phyloP scores from a whole-genome alignment of 2,113 vertebrate species.

The Anas platyrhynchos region DNA sequence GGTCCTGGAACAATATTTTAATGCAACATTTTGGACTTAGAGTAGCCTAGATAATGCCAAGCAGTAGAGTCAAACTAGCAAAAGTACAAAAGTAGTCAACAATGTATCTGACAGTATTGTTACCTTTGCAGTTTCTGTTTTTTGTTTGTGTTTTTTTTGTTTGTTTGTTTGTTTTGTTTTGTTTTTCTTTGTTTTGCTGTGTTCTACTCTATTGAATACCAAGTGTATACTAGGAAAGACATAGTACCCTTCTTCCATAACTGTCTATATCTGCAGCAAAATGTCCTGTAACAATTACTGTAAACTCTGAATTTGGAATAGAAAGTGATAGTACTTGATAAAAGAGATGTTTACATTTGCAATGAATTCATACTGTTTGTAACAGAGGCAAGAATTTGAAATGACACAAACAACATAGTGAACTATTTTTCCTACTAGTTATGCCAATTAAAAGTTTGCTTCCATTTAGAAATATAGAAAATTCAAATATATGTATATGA shows the following conservation, averaged over 20 bases:
- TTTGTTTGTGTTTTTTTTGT: neutral
- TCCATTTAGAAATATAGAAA: neutral
- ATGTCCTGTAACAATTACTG: neutral
- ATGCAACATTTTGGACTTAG: neutral
- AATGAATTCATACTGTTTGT: neutral
- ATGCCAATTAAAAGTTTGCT: neutral
- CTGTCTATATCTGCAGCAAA: neutral
- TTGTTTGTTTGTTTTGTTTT: no score
- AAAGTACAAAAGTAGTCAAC: neutral
- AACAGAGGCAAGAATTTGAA: neutral
- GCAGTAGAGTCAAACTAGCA: neutral
- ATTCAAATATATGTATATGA: neutral
- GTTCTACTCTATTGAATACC: neutral
- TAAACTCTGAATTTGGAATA: neutral
- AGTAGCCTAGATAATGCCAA: neutral
- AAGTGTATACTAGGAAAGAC: neutral
- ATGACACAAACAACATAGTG: neutral
- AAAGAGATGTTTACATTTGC: neutral
- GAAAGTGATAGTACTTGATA: neutral
- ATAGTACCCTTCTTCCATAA: neutral
- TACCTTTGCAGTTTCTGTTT: neutral
- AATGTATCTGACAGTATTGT: neutral
- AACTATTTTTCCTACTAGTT: neutral
- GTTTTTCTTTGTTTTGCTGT: no score
- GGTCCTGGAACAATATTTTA: neutral